phyloP scores from a whole-genome alignment of 2,113 vertebrate species.

The Danionella cerebrum region DNA sequence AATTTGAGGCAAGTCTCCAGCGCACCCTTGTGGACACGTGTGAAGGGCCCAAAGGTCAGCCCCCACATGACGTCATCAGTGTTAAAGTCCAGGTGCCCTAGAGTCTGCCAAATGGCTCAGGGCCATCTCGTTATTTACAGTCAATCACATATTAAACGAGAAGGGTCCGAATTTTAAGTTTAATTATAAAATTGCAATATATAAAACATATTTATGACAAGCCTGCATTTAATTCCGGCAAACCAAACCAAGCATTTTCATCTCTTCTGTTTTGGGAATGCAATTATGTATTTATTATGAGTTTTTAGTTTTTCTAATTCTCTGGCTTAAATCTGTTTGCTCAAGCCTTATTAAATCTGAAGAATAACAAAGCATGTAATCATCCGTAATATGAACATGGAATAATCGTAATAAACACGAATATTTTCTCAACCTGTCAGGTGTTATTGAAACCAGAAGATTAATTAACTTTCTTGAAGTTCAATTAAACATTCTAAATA shows the following conservation, averaged over 20 bases:
- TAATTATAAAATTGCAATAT: no score
- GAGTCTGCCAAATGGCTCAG: no score
- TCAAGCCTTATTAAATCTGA: background rate
- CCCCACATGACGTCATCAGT: no score
- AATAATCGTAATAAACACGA: background rate
- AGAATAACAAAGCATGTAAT: slow-evolving; percentile 11
- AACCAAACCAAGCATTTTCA: background rate
- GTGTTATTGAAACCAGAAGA: background rate
- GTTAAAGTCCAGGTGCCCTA: no score
- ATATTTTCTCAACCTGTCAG: background rate
- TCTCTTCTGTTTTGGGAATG: background rate
- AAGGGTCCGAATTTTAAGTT: no score
- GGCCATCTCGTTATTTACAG: no score
- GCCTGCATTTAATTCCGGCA: no score
- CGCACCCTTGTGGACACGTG: no score
- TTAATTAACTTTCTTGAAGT: background rate
- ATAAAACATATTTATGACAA: no score
- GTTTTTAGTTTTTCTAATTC: background rate
- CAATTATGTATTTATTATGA: slow-evolving; percentile 1
- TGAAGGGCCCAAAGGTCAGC: no score
- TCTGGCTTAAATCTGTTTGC: background rate
- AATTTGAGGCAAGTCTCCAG: no score
- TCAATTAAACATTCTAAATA: background rate
- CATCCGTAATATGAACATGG: background rate
- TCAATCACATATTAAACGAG: no score